Evolutionary conservation across 1,140 invertebrate species (phyloP).

Genomic region (Spodoptera frugiperda): DNA sequence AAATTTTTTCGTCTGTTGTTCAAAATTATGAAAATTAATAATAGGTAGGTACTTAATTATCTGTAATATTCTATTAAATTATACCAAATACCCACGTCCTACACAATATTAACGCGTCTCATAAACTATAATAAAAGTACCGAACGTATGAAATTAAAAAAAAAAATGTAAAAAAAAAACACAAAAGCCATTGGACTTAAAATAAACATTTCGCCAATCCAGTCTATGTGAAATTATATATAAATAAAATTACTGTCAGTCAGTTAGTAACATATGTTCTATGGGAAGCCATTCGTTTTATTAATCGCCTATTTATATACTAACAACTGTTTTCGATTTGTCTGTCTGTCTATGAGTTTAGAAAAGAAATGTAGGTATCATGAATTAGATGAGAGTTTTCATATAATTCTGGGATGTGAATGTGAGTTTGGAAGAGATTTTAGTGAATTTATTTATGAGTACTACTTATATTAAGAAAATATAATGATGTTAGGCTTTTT

Average conservation of each 20-base stretch:
- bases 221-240: not conserved
- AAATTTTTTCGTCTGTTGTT: no score
- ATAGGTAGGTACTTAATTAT: no score
- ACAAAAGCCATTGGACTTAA: not conserved
- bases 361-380: not conserved
- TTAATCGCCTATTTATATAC: slow-evolving; percentile 21
- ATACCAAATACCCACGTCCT: no score
- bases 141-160: no score
- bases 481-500: no score
- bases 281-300: slow-evolving; percentile 11
- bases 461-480: no score
- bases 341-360: slow-evolving; percentile 3
- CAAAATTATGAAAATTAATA: no score
- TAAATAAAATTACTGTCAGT: slow-evolving; percentile 13
- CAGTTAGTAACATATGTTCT: not conserved
- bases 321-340: slow-evolving; percentile 31
- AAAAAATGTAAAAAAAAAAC: not conserved
- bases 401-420: not conserved
- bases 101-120: no score
- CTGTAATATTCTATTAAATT: no score
- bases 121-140: no score
- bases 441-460: no score
- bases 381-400: slow-evolving; percentile 4
- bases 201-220: not conserved
- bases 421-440: no score